Base-by-base conservation (phyloP, 2,888 invertebrate species). In the Pheosia gnoma region DNA sequence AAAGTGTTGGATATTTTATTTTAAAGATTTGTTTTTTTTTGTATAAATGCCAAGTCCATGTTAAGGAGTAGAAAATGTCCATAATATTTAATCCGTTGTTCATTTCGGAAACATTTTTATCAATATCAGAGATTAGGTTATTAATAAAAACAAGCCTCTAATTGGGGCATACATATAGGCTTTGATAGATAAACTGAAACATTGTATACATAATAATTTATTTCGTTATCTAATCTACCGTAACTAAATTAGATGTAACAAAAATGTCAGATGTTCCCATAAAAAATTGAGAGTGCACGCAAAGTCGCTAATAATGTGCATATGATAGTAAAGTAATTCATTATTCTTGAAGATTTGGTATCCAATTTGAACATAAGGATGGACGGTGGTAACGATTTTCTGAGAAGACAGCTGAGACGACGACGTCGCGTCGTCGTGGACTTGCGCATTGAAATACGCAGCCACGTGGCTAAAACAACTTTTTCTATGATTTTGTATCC, bases 301-400 rank as follows among this genome's bases (percentile, higher is more conserved):
- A 8, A 9, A 43, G 4, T n/a, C 47, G 47, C 47, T 47, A n/a
- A n/a, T 47, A 47, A 47, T 43, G 10, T 8, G n/a, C n/a, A 47
- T 47, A 47, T 47, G 47, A 47, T n/a, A 47, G 47, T 47, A 4
- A 5, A 47, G 47, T 47, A 47, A 47, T 43, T 43, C 43, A 43
- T 9, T 43, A 1, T 43, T 47, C 9, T 25, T 13, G 37, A 25
- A 10, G 53, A 37, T 6, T 54, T 58, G 36, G 61, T 47, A 69
- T 70, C 71, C 25, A n/a, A n/a, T 74, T 69, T 68, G 63, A 67
- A 66, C 64, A 60, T 73, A 68, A 6, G n/a, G 5, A 47, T 78
- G 78, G 77, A 77, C 75, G 79, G 51, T 72, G 81, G 85, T 92
- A 93, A 93, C 91, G 91, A 93, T 93, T 93, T 93, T 93, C 89